Evolutionary conservation across 1,140 invertebrate species (phyloP).

Genomic region (Batillaria attramentaria): DNA sequence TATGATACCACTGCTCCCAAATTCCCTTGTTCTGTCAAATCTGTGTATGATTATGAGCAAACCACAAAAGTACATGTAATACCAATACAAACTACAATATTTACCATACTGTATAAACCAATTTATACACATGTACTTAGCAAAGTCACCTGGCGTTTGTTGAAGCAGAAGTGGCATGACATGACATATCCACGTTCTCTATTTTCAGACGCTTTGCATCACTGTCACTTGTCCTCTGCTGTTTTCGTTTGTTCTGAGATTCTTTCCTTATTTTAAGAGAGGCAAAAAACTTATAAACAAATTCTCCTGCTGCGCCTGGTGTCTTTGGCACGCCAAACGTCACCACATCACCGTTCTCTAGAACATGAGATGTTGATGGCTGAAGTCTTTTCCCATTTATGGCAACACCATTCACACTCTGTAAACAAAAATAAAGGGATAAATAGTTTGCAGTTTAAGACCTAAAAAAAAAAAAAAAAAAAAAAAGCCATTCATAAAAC

Average conservation of each 20-base stretch:
- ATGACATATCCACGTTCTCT: too few relatives aligned
- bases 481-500: too few relatives aligned
- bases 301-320: conserved; percentile 52
- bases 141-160: too few relatives aligned
- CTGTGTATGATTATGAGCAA: too few relatives aligned
- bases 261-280: conserved; percentile 52
- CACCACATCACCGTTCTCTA: conserved; percentile 62
- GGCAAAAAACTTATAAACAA: conserved; percentile 60
- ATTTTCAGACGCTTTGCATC: conserved; percentile 4
- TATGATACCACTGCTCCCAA: not conserved
- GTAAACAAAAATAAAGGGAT: conserved; percentile 26
- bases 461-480: not conserved
- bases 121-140: too few relatives aligned
- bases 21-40: not conserved
- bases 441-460: not conserved
- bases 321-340: conserved; percentile 59
- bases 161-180: too few relatives aligned
- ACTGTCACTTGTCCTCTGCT: conserved; percentile 7
- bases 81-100: too few relatives aligned
- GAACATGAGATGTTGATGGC: conserved; percentile 36
- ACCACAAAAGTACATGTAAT: too few relatives aligned
- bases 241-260: not conserved
- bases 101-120: too few relatives aligned
- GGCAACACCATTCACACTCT: conserved; percentile 69
- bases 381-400: conserved; percentile 63